A percentile compares a stretch with the other conserved stretches of the same genome.
Evolutionary conservation across 2,888 invertebrate species (phyloP).

Genomic region (Pelosia muscerda): DNA sequence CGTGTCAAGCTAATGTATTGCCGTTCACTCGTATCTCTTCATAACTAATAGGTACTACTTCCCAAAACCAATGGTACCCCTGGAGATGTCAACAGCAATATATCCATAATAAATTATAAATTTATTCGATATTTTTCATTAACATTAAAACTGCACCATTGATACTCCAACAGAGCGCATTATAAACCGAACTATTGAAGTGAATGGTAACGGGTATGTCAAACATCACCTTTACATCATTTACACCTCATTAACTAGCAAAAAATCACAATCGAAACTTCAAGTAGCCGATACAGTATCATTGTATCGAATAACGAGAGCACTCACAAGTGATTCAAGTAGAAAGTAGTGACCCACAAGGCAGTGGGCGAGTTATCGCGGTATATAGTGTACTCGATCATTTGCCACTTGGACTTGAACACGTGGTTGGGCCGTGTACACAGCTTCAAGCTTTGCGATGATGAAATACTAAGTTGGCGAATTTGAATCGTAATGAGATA

Average conservation of each 20-base stretch:
- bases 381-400: conserved; percentile 47
- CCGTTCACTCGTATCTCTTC: neutral
- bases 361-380: conserved; percentile 48
- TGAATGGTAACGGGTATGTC: conserved; percentile 1
- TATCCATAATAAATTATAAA: neutral
- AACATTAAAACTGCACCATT: neutral
- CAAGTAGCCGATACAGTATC: conserved; percentile 43
- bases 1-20: neutral
- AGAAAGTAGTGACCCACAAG: conserved; percentile 68
- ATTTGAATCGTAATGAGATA: neutral
- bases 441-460: conserved; percentile 13
- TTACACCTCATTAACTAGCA: conserved; percentile 10
- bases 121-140: neutral
- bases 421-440: conserved; percentile 16
- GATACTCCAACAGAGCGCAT: neutral
- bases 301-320: conserved; percentile 56
- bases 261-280: conserved; percentile 3
- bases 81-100: no score
- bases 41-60: neutral
- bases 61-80: neutral
- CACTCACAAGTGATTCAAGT: conserved; percentile 43
- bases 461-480: conserved; percentile 9
- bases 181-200: neutral
- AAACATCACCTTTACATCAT: neutral
- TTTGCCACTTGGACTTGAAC: conserved; percentile 23